These are phyloP conservation scores for Henicopernis longicauda DNA, from an alignment of 2,113 vertebrate genomes.

Conservation along the genomic window DNA sequence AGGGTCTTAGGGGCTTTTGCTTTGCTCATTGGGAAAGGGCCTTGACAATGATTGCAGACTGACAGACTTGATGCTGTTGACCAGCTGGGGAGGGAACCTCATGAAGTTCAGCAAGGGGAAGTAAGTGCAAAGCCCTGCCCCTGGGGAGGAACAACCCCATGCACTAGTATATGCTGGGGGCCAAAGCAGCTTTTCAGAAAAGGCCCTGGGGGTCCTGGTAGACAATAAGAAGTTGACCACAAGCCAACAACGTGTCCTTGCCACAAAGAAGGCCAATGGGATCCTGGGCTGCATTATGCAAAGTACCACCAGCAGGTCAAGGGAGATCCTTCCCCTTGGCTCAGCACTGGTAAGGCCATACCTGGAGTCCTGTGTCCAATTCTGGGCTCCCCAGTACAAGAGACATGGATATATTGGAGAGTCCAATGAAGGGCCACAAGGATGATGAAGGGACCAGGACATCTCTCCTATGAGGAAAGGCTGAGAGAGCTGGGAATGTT, in stretches of 20 bases:
- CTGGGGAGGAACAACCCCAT: background rate
- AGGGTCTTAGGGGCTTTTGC: background rate
- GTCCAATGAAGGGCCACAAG: background rate
- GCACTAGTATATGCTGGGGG: background rate
- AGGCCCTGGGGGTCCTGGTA: background rate
- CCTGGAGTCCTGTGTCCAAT: background rate
- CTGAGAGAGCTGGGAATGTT: background rate
- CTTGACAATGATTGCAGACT: background rate
- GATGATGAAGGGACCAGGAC: background rate
- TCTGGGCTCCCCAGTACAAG: background rate
- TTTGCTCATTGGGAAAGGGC: background rate
- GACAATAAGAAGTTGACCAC: background rate
- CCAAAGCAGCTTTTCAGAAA: background rate
- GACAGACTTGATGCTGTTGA: background rate
- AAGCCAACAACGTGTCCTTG: background rate
- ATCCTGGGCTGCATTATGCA: background rate
- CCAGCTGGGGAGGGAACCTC: background rate
- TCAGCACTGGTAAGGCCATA: background rate
- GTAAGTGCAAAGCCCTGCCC: background rate
- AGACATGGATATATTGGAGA: background rate
- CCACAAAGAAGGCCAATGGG: rapidly evolving
- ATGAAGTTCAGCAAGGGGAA: background rate
- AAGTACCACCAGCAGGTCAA: rapidly evolving
- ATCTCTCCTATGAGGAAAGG: background rate
- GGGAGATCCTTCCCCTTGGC: background rate